Percentiles rank a stretch among this genome's conserved stretches.
phyloP scores from a whole-genome alignment of 2,888 invertebrate genomes.

The Hyppa rectilinea region DNA sequence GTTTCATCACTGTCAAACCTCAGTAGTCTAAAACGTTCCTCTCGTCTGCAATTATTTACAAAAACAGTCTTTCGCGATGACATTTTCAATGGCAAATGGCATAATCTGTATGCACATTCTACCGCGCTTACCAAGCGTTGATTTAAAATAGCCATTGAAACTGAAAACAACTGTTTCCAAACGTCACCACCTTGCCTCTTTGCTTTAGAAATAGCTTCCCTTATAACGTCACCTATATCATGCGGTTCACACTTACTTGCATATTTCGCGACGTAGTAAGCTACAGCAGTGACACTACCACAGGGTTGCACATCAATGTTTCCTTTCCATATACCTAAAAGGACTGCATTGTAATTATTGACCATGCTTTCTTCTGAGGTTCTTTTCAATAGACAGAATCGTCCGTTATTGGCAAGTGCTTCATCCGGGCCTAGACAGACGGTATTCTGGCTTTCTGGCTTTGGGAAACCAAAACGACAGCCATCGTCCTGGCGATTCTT shows the following conservation, averaged over 20 bases:
- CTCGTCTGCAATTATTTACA: constrained; percentile 67
- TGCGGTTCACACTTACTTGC: constrained; percentile 67
- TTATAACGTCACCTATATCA: constrained; percentile 63
- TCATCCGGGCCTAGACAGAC: constrained; percentile 63
- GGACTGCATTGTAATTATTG: constrained; percentile 70
- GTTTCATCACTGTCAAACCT: constrained; percentile 65
- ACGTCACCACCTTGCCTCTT: constrained; percentile 58
- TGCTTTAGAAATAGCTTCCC: constrained; percentile 59
- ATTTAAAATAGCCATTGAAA: constrained; percentile 64
- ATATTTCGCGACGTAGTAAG: constrained; percentile 72
- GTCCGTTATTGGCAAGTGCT: constrained; percentile 67
- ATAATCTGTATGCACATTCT: constrained; percentile 70
- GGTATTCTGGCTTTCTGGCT: constrained; percentile 55
- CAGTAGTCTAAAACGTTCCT: constrained; percentile 68
- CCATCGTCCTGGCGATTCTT: constrained; percentile 50
- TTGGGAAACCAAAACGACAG: constrained; percentile 66
- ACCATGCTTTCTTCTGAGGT: constrained; percentile 60
- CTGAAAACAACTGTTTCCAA: constrained; percentile 62
- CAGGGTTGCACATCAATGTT: constrained; percentile 75
- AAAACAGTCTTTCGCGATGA: constrained; percentile 64
- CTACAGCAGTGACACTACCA: constrained; percentile 69
- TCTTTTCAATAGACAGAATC: constrained; percentile 69
- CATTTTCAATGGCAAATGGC: constrained; percentile 66
- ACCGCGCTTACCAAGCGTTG: constrained; percentile 67
- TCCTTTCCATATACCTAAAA: constrained; percentile 67